Conservation (phyloP, 2,113 vertebrate species). For the Meleagris gallopavo region DNA sequence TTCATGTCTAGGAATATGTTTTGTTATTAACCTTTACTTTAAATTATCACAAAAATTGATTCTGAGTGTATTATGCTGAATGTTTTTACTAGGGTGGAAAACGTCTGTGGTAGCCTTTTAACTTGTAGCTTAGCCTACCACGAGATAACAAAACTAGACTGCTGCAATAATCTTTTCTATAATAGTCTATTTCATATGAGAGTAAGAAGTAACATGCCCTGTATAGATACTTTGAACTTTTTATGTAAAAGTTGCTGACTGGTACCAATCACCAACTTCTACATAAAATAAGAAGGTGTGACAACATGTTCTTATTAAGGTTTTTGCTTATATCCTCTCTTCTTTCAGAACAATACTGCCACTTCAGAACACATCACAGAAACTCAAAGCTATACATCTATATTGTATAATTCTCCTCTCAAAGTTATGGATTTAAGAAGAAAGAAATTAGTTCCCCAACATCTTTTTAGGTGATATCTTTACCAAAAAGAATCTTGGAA, state of each 20-base stretch:
- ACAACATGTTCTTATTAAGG: background rate
- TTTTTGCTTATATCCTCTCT: background rate
- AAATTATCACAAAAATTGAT: background rate
- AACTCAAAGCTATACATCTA: background rate
- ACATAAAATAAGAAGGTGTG: background rate
- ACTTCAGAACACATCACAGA: background rate
- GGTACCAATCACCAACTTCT: background rate
- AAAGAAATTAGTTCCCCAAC: background rate
- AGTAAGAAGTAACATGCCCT: background rate
- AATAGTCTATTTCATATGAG: background rate
- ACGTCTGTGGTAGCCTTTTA: background rate
- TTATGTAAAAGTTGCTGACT: background rate
- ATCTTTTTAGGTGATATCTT: background rate
- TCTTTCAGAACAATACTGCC: background rate
- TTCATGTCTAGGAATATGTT: background rate
- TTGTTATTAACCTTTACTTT: background rate
- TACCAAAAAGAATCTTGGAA: background rate
- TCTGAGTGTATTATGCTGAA: background rate
- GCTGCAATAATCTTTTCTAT: background rate
- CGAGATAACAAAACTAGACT: background rate
- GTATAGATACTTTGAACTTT: background rate
- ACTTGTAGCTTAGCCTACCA: background rate
- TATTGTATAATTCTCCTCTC: background rate
- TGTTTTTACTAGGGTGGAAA: background rate
- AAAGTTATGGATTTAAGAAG: background rate